Evolutionary conservation across 1,140 invertebrate genomes (phyloP).

Genomic region (Drosophila tani): DNA sequence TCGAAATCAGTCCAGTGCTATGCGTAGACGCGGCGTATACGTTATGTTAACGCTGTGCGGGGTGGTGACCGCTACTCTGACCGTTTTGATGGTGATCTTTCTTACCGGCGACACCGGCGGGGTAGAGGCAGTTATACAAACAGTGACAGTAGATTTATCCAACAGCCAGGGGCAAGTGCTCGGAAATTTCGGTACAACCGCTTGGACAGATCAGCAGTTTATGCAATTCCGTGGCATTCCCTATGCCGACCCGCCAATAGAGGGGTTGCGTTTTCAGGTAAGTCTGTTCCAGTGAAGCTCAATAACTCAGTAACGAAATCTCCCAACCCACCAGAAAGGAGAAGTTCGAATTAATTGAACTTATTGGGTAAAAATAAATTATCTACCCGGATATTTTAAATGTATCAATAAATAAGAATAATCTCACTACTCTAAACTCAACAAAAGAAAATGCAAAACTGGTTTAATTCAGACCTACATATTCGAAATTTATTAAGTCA

Average conservation of each 20-base stretch:
- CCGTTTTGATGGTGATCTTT: slow-evolving; percentile 42
- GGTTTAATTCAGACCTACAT: too few relatives aligned
- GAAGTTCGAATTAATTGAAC: neutral
- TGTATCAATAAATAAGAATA: neutral
- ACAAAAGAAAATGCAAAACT: too few relatives aligned
- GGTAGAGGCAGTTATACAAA: slow-evolving; percentile 18
- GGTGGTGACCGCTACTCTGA: slow-evolving; percentile 36
- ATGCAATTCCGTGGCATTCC: slow-evolving; percentile 81
- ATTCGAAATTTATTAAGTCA: too few relatives aligned
- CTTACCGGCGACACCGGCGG: slow-evolving; percentile 18
- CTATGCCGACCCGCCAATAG: slow-evolving; percentile 77
- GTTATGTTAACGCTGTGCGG: slow-evolving; percentile 63
- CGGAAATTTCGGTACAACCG: slow-evolving; percentile 68
- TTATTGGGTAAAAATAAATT: neutral
- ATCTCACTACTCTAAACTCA: too few relatives aligned
- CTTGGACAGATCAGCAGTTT: slow-evolving; percentile 71
- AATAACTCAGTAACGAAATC: neutral
- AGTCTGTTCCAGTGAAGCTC: slow-evolving; percentile 11
- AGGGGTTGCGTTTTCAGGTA: slow-evolving; percentile 71
- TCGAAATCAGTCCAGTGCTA: slow-evolving; percentile 44
- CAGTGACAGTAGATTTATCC: slow-evolving; percentile 38
- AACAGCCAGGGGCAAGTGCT: slow-evolving; percentile 86
- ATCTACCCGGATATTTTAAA: too few relatives aligned
- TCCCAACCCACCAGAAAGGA: neutral
- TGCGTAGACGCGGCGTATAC: slow-evolving; percentile 67